These are phyloP conservation scores for Amaurobius ferox DNA, from an alignment of 2,888 invertebrate species.

Conservation along the genomic window DNA sequence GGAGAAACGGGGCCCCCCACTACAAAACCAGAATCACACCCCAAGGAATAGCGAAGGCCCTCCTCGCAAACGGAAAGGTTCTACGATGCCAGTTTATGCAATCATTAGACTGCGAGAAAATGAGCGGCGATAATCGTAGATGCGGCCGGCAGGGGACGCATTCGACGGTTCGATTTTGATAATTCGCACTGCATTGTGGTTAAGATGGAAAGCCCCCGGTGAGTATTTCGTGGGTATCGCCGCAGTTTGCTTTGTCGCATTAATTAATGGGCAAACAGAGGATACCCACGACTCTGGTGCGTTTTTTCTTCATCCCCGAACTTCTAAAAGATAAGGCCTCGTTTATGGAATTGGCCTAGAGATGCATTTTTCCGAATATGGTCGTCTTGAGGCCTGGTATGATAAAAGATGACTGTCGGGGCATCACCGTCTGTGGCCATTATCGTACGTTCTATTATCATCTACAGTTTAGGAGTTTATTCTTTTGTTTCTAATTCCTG, in stretches of 20 bases:
- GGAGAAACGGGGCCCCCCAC: conserved; percentile 29
- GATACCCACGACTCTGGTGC: neutral
- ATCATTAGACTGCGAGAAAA: conserved; percentile 62
- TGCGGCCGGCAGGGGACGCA: conserved; percentile 20
- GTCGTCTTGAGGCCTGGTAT: neutral
- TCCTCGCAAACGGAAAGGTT: conserved; percentile 21
- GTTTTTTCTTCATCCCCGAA: neutral
- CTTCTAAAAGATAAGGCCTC: neutral
- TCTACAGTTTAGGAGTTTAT: neutral
- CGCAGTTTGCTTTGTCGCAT: conserved; percentile 51
- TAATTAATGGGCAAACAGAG: conserved; percentile 49
- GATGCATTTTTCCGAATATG: neutral
- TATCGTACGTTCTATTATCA: neutral
- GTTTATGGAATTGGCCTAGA: neutral
- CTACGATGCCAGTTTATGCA: conserved; percentile 52
- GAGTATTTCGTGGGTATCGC: conserved; percentile 10
- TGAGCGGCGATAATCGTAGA: conserved; percentile 57
- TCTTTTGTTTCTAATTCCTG: neutral
- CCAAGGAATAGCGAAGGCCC: conserved; percentile 49
- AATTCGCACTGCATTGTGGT: conserved; percentile 21
- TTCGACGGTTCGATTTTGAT: conserved; percentile 37
- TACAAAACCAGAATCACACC: conserved; percentile 69
- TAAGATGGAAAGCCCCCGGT: conserved; percentile 3
- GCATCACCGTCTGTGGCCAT: neutral
- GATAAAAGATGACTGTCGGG: neutral